Percentiles rank a stretch among this genome's conserved stretches.
phyloP scores from a whole-genome alignment of 2,888 invertebrate species.

The Micoletzkya japonica region DNA sequence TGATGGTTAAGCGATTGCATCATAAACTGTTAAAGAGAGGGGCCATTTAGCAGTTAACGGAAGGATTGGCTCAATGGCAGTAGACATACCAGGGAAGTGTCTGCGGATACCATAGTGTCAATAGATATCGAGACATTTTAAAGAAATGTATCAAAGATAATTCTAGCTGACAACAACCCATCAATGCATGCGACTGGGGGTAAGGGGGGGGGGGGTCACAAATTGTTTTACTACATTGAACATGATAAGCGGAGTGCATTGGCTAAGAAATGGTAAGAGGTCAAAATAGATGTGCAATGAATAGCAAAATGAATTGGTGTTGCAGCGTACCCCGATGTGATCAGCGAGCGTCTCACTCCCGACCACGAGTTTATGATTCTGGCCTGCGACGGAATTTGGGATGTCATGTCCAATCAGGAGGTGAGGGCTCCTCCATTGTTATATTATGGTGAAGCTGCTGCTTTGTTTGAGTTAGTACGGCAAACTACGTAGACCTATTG shows the following conservation, averaged over 20 bases:
- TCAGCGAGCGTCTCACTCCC: slow-evolving; percentile 78
- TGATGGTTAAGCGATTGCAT: too few relatives aligned
- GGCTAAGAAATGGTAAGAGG: too few relatives aligned
- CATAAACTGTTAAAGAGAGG: too few relatives aligned
- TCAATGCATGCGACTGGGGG: not conserved
- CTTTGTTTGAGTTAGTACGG: too few relatives aligned
- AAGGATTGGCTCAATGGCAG: too few relatives aligned
- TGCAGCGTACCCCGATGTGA: slow-evolving; percentile 88
- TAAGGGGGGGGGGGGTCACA: slow-evolving; percentile 3
- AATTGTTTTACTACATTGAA: slow-evolving; percentile 13
- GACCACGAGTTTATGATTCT: slow-evolving; percentile 94
- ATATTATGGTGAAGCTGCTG: too few relatives aligned
- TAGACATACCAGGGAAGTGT: too few relatives aligned
- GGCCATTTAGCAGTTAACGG: too few relatives aligned
- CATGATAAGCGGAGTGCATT: too few relatives aligned
- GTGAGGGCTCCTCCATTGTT: not conserved
- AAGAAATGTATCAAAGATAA: not conserved
- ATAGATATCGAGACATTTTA: not conserved
- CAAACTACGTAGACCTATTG: not conserved
- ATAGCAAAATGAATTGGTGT: too few relatives aligned
- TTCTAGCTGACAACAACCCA: not conserved
- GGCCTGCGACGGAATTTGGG: slow-evolving; percentile 99
- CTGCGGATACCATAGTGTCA: too few relatives aligned
- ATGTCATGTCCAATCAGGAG: slow-evolving; percentile 91
- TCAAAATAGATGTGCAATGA: too few relatives aligned